Percentiles rank a stretch among this genome's conserved stretches.
phyloP scores from a whole-genome alignment of 2,113 vertebrate genomes.

The Nymphicus hollandicus region DNA sequence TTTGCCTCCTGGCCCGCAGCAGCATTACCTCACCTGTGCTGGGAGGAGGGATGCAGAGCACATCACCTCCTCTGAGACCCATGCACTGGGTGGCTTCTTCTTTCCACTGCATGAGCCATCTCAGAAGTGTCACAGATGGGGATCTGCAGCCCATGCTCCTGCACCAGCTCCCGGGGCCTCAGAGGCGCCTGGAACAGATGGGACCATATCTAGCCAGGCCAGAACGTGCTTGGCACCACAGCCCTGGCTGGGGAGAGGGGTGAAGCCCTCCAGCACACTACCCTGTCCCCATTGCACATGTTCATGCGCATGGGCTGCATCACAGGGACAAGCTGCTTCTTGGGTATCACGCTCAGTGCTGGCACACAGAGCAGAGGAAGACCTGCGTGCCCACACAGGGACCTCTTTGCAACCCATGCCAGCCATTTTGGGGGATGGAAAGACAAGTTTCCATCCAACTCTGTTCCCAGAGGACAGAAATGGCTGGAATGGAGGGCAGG shows the following conservation, averaged over 20 bases:
- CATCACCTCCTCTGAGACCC: neutral
- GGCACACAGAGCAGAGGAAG: accelerated
- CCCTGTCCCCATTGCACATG: accelerated
- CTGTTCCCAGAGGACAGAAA: neutral
- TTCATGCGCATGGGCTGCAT: accelerated
- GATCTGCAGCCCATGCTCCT: neutral
- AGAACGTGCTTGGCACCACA: neutral
- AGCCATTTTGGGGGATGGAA: neutral
- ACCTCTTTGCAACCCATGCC: accelerated
- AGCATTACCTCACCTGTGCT: neutral
- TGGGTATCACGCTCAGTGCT: neutral
- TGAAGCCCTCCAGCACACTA: neutral
- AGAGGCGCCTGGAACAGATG: neutral
- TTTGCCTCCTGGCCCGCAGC: neutral
- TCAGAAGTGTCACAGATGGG: slow-evolving; percentile 21
- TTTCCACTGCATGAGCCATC: neutral
- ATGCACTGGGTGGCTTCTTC: neutral
- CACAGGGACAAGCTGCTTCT: neutral
- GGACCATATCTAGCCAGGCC: neutral
- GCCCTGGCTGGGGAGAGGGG: neutral
- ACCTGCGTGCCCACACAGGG: accelerated
- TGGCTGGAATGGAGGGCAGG: neutral
- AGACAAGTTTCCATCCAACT: neutral
- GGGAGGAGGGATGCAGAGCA: neutral
- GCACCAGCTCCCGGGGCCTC: accelerated